phyloP scores from a whole-genome alignment of 2,888 invertebrate species.

The Serrognathus titanus region DNA sequence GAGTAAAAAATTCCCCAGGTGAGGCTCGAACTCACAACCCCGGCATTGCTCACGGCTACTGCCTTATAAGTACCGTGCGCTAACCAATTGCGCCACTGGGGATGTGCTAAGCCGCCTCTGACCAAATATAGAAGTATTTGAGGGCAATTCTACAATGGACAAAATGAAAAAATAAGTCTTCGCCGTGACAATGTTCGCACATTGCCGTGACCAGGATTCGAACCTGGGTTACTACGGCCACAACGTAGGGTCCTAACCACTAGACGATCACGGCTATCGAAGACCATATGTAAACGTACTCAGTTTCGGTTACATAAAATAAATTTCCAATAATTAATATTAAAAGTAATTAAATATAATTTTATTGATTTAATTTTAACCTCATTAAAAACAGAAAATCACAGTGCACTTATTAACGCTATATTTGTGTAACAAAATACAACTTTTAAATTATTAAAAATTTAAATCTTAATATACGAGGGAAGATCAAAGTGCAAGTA shows the following conservation, averaged over 20 bases:
- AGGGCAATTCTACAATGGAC: no score
- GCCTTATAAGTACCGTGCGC: conserved; percentile 99
- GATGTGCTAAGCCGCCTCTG: conserved; percentile 45
- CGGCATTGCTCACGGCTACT: conserved; percentile 96
- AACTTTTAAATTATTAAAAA: no score
- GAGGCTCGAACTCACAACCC: conserved; percentile 99
- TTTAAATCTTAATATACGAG: no score
- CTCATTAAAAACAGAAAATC: no score
- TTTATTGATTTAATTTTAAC: no score
- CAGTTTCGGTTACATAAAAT: no score
- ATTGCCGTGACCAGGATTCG: conserved; percentile 58
- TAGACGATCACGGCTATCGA: conserved; percentile 38
- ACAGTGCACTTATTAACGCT: no score
- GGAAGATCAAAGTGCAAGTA: no score
- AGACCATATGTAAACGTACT: background rate
- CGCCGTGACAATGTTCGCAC: conserved; percentile 28
- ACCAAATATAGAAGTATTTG: no score
- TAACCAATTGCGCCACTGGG: conserved; percentile 99
- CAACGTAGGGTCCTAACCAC: conserved; percentile 58
- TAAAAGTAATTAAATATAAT: no score
- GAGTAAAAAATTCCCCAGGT: conserved; percentile 74
- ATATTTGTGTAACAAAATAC: no score
- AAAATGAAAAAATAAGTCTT: conserved; percentile 3
- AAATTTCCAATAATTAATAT: no score
- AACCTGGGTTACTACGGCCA: conserved; percentile 62